phyloP scores from a whole-genome alignment of 2,888 invertebrate genomes.

The Torymus auratus region DNA sequence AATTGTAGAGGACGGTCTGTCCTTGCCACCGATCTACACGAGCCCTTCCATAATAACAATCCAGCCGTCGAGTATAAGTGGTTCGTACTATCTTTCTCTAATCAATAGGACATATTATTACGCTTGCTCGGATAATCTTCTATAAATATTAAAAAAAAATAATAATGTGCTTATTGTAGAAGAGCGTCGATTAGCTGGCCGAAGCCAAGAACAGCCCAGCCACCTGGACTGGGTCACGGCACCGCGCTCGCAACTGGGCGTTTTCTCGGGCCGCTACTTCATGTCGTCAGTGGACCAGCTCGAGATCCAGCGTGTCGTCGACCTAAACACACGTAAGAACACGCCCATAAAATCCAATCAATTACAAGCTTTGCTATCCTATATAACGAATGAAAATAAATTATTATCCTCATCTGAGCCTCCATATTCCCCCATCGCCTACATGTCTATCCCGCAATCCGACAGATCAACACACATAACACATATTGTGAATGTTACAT shows the following conservation, averaged over 20 bases:
- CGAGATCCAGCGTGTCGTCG: slow-evolving; percentile 88
- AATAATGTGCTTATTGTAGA: slow-evolving; percentile 30
- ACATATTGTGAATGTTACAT: slow-evolving; percentile 1
- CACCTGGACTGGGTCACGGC: slow-evolving; percentile 81
- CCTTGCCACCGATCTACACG: slow-evolving; percentile 56
- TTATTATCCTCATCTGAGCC: too few relatives aligned
- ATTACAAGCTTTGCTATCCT: background rate
- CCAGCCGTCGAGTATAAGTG: slow-evolving; percentile 60
- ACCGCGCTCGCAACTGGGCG: slow-evolving; percentile 80
- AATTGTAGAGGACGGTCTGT: slow-evolving; percentile 44
- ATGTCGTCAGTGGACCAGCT: slow-evolving; percentile 83
- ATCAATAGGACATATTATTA: too few relatives aligned
- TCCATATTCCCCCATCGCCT: too few relatives aligned
- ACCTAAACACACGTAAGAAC: slow-evolving; percentile 83
- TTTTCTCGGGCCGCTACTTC: slow-evolving; percentile 84
- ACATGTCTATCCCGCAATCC: too few relatives aligned
- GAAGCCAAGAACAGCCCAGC: slow-evolving; percentile 80
- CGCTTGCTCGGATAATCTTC: too few relatives aligned
- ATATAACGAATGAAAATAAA: too few relatives aligned
- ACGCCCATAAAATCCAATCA: too few relatives aligned
- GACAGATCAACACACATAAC: background rate
- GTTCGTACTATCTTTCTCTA: background rate
- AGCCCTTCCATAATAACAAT: slow-evolving; percentile 61
- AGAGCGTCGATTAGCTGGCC: slow-evolving; percentile 58
- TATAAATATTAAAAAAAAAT: too few relatives aligned